phyloP scores from a whole-genome alignment of 2,888 invertebrate species.

The Alsophila aescularia region DNA sequence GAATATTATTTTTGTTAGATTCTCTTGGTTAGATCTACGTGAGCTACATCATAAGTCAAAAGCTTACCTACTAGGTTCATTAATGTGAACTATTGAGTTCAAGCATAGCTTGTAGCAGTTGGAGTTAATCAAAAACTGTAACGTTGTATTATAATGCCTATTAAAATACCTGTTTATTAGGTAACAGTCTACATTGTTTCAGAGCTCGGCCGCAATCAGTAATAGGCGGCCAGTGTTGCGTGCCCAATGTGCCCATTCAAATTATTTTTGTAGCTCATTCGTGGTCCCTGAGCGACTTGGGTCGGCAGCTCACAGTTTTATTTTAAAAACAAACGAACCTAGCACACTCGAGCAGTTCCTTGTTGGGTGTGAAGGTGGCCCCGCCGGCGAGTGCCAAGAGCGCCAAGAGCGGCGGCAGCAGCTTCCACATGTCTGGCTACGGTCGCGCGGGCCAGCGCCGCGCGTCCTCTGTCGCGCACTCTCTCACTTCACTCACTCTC shows the following conservation, averaged over 20 bases:
- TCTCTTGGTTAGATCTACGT: neutral
- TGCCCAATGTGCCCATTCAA: slow-evolving; percentile 69
- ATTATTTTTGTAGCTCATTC: slow-evolving; percentile 78
- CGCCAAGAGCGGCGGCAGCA: slow-evolving; percentile 67
- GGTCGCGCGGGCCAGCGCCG: slow-evolving; percentile 61
- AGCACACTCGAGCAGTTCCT: slow-evolving; percentile 78
- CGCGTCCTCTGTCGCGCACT: slow-evolving; percentile 64
- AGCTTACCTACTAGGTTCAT: neutral
- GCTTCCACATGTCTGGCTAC: slow-evolving; percentile 74
- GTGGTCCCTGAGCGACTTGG: slow-evolving; percentile 56
- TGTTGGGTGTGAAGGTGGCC: slow-evolving; percentile 68
- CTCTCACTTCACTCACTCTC: slow-evolving; percentile 70
- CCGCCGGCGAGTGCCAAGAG: slow-evolving; percentile 67
- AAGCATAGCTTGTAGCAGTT: slow-evolving; percentile 10
- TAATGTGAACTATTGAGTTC: neutral
- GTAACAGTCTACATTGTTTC: slow-evolving; percentile 23
- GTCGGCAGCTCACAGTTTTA: slow-evolving; percentile 1
- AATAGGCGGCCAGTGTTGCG: slow-evolving; percentile 51
- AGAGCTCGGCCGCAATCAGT: slow-evolving; percentile 29
- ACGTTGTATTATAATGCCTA: slow-evolving; percentile 30
- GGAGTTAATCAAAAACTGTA: slow-evolving; percentile 8
- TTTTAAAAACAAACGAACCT: slow-evolving; percentile 64
- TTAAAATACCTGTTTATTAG: slow-evolving; percentile 26
- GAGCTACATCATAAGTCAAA: neutral
- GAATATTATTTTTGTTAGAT: neutral